phyloP scores from a whole-genome alignment of 2,888 invertebrate genomes.

The Luperina nickerlii region DNA sequence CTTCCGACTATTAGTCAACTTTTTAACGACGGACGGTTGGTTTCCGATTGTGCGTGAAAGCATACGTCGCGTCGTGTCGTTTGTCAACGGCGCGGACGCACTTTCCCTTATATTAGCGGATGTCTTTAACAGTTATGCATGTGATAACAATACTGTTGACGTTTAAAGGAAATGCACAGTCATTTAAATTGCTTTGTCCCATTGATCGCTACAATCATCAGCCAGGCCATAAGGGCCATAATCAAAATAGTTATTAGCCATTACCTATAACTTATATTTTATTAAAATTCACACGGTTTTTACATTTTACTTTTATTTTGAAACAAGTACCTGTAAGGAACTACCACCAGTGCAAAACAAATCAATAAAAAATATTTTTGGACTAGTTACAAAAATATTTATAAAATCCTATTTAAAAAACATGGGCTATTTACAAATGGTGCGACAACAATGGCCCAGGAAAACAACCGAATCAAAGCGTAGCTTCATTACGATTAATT shows the following conservation, averaged over 20 bases:
- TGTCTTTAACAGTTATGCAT: conserved; percentile 50
- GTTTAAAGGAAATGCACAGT: conserved; percentile 11
- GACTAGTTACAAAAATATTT: background rate
- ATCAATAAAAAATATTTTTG: background rate
- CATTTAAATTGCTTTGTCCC: background rate
- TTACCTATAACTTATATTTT: background rate
- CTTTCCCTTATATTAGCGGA: conserved; percentile 57
- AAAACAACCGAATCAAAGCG: conserved; percentile 38
- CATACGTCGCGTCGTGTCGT: conserved; percentile 18
- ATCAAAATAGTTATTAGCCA: background rate
- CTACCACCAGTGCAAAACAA: background rate
- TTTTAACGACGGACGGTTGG: conserved; percentile 29
- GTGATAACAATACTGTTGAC: conserved; percentile 35
- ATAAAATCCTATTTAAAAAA: background rate
- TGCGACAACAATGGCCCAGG: conserved; percentile 14
- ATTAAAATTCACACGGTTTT: background rate
- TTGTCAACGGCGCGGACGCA: conserved; percentile 19
- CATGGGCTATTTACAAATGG: conserved; percentile 13
- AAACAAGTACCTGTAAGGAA: background rate
- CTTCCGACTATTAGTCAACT: conserved; percentile 37
- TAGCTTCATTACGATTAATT: conserved; percentile 52
- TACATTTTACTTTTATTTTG: background rate
- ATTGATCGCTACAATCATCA: background rate
- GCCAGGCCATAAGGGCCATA: background rate
- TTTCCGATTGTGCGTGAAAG: conserved; percentile 56